These are phyloP conservation scores for Schizotus pectinicornis DNA, from an alignment of 2,888 invertebrate genomes.

Conservation along the genomic window DNA sequence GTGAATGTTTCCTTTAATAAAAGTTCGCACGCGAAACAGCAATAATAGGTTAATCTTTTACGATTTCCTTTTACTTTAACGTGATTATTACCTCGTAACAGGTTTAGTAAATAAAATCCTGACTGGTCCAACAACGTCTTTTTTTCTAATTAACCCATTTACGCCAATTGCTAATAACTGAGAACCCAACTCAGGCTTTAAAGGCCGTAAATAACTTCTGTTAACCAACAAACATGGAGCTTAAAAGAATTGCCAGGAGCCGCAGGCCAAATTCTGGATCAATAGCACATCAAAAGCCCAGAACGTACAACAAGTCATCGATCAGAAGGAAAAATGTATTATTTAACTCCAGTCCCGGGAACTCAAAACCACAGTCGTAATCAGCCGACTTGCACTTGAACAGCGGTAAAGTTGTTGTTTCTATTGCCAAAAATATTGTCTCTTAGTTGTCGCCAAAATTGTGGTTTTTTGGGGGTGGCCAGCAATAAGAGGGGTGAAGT, in stretches of 20 bases:
- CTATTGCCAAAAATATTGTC: too few relatives aligned
- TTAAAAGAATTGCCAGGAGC: background rate
- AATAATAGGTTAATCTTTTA: constrained; percentile 17
- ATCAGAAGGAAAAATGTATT: constrained; percentile 8
- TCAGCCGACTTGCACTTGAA: background rate
- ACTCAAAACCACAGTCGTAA: background rate
- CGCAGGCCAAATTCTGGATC: background rate
- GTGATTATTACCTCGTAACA: constrained; percentile 7
- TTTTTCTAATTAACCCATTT: too few relatives aligned
- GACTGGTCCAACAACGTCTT: too few relatives aligned
- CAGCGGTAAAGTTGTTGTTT: too few relatives aligned
- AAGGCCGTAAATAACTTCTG: background rate
- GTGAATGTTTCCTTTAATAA: constrained; percentile 16
- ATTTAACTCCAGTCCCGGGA: background rate
- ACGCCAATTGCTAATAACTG: too few relatives aligned
- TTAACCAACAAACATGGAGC: constrained; percentile 8
- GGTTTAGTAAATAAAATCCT: background rate
- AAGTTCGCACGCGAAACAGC: constrained; percentile 19
- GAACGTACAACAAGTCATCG: constrained; percentile 6
- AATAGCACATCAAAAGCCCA: constrained; percentile 11
- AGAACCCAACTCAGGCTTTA: background rate
- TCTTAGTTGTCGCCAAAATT: too few relatives aligned
- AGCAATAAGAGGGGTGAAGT: too few relatives aligned
- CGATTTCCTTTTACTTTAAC: constrained; percentile 13
- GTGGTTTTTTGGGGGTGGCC: too few relatives aligned